Evolutionary conservation across 2,113 vertebrate species (phyloP).

Genomic region (Falco punctatus): DNA sequence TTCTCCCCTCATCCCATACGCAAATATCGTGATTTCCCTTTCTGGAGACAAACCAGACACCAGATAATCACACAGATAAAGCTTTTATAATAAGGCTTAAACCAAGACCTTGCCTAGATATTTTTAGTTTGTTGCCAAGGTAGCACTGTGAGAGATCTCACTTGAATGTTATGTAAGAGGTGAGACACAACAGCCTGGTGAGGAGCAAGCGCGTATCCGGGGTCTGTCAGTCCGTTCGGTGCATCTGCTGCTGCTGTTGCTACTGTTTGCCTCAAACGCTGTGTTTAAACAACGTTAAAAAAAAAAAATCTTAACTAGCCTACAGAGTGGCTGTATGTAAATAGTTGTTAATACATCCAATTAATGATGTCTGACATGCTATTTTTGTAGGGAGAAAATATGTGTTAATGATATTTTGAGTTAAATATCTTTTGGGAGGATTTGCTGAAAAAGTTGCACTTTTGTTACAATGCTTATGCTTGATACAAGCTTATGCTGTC

Average conservation of each 20-base stretch:
- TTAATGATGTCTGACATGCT: slow-evolving; percentile 88
- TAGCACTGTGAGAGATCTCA: slow-evolving; percentile 84
- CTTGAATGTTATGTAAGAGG: slow-evolving; percentile 85
- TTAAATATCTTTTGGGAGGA: slow-evolving; percentile 82
- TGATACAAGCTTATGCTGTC: slow-evolving; percentile 90
- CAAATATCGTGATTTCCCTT: slow-evolving; percentile 67
- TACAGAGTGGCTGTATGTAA: slow-evolving; percentile 87
- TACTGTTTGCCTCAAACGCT: slow-evolving; percentile 88
- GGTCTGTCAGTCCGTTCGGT: slow-evolving; percentile 80
- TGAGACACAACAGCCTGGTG: slow-evolving; percentile 79
- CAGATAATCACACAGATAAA: slow-evolving; percentile 79
- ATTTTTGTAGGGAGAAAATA: slow-evolving; percentile 91
- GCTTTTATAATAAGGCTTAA: slow-evolving; percentile 80
- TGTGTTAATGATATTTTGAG: slow-evolving; percentile 85
- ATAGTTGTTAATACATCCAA: slow-evolving; percentile 93
- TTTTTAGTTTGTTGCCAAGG: slow-evolving; percentile 88
- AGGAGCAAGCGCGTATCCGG: slow-evolving; percentile 57
- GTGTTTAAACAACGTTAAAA: slow-evolving; percentile 85
- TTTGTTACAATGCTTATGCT: slow-evolving; percentile 92
- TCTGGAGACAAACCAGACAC: slow-evolving; percentile 75
- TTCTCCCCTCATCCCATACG: slow-evolving; percentile 43
- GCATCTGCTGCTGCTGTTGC: slow-evolving; percentile 84
- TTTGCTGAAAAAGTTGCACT: slow-evolving; percentile 90
- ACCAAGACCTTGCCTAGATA: slow-evolving; percentile 82
- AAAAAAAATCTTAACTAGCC: slow-evolving; percentile 72